Evolutionary conservation across 2,113 vertebrate species (phyloP), one percentile per base, ranked within the genome.

Genomic region (Dunckerocampus dactyliophorus): DNA sequence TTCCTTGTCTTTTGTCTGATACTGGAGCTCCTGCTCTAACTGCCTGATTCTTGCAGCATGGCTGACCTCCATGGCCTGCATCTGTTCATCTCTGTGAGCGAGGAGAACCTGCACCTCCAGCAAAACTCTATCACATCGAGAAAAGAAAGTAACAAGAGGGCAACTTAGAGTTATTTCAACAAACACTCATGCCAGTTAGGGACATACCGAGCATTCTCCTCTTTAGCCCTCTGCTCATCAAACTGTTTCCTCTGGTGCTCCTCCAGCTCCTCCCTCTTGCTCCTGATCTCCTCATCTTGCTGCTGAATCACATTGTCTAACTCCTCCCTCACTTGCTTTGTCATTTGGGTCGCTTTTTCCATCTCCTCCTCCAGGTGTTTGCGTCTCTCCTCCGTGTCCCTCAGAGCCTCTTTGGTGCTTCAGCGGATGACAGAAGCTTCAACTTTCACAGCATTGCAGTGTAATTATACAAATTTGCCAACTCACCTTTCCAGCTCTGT

Each of bases 401-500:
- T 68, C 69, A 69, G 47, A 66, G 86, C 76, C 50, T 75, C 72
- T 80, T 89, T 94, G 59, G 91, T 89, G 67, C 94, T 92, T 65
- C 47, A 46, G 63, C 31, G 0, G 11, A 43, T 76, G 24, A 73
- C 8, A 59, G 60, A 84, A 63, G 13, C 42, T 19, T n/a, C 21
- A 28, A 47, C 20, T 0, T 13, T 14, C 34, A 46, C 47, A 67
- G 47, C 49, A 59, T 57, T 57, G 2, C 49, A 65, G 21, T 20
- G 59, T 14, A 62, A 64, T 39, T 42, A 37, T 19, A 59, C 21
- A 45, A 63, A 42, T 60, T 17, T 0, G 0, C 47, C 45, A 0
- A 16, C 74, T 84, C 90, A 97, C 95, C 91, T 93, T 85, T 95
- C 91, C 65, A 93, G 89, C 5, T 93, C 90, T 28, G 90, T 77